A percentile compares a stretch with the other conserved stretches of the same genome.
These are phyloP conservation scores for Ypsolopha sequella DNA, from an alignment of 2,888 invertebrate genomes.

Conservation along the genomic window DNA sequence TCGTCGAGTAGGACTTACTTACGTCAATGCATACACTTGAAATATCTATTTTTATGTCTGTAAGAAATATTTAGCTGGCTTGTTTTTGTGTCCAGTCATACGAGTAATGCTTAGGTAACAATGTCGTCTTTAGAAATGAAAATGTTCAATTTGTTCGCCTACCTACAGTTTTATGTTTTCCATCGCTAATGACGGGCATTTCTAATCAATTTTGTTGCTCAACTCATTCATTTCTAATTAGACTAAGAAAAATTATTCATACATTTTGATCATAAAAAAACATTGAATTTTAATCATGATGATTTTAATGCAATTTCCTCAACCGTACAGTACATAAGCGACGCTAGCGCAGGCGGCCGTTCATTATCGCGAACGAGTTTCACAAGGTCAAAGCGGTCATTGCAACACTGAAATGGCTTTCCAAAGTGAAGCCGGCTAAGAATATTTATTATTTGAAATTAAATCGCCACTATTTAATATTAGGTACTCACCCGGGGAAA, in stretches of 20 bases:
- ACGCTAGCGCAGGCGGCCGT: slow-evolving; percentile 27
- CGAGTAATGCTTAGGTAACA: background rate
- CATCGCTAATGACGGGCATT: too few relatives aligned
- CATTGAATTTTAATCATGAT: slow-evolving; percentile 14
- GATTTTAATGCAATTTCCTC: slow-evolving; percentile 25
- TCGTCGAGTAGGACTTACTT: slow-evolving; percentile 1
- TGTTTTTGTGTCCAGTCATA: background rate
- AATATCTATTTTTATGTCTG: slow-evolving; percentile 6
- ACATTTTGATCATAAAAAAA: slow-evolving; percentile 13
- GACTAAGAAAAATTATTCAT: background rate
- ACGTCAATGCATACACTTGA: slow-evolving; percentile 7
- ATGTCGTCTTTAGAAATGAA: too few relatives aligned
- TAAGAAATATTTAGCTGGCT: background rate
- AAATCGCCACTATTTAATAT: slow-evolving; percentile 1
- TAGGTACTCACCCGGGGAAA: slow-evolving; percentile 47
- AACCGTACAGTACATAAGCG: background rate
- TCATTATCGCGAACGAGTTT: slow-evolving; percentile 62
- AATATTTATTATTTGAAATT: slow-evolving; percentile 14
- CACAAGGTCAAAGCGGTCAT: slow-evolving; percentile 71
- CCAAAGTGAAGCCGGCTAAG: slow-evolving; percentile 43
- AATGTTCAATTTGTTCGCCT: too few relatives aligned
- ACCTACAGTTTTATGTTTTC: too few relatives aligned
- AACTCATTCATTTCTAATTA: too few relatives aligned
- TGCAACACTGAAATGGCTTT: slow-evolving; percentile 62
- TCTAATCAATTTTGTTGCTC: too few relatives aligned